Evolutionary conservation across 2,113 vertebrate species (phyloP).

Genomic region (Arenaria interpres): DNA sequence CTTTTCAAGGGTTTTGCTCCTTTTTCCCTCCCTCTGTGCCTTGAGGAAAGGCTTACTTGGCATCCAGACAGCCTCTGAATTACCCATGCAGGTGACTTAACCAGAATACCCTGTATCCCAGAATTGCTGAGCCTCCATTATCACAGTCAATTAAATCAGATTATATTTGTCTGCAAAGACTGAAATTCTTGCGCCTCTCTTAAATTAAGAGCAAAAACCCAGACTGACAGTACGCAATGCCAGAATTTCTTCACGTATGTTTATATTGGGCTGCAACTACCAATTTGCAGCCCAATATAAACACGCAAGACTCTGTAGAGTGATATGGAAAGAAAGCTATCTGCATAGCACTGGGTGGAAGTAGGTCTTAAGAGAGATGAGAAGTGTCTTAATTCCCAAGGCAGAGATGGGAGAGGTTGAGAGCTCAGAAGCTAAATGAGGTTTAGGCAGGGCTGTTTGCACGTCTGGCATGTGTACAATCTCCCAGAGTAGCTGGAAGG

Average conservation of each 20-base stretch:
- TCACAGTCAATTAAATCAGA: not conserved
- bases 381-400: not conserved
- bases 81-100: slow-evolving; percentile 23
- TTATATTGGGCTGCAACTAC: not conserved
- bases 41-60: slow-evolving; percentile 48
- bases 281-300: not conserved
- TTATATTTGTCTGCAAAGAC: not conserved
- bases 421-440: not conserved
- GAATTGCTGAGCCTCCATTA: slow-evolving; percentile 2
- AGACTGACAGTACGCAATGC: not conserved
- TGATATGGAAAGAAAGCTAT: not conserved
- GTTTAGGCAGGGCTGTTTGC: not conserved
- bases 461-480: not conserved
- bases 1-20: slow-evolving; percentile 28
- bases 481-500: not conserved
- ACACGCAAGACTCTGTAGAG: not conserved
- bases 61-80: not conserved
- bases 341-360: not conserved
- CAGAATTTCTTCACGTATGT: not conserved
- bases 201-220: not conserved
- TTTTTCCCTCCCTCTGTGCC: slow-evolving; percentile 4
- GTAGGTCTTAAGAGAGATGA: not conserved
- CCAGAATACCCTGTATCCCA: not conserved
- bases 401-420: not conserved
- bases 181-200: not conserved